phyloP scores from a whole-genome alignment of 2,797 vertebrate genomes.

The Cygnus olor region DNA sequence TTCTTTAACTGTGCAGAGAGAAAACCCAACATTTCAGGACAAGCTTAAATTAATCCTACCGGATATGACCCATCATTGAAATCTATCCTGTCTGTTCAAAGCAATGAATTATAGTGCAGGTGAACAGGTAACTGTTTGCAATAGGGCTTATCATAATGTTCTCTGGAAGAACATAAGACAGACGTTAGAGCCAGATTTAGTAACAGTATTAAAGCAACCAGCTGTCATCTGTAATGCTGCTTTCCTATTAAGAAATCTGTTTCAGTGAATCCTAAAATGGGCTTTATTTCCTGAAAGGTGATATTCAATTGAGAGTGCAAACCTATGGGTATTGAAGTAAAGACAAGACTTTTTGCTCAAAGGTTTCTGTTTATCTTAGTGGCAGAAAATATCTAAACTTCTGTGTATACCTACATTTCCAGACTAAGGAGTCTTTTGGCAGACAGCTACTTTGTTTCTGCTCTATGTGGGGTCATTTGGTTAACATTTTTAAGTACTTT shows the following conservation, averaged over 20 bases:
- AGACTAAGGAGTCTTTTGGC: background rate
- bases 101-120: background rate
- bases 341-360: background rate
- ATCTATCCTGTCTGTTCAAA: background rate
- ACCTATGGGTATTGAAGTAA: background rate
- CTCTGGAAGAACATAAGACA: background rate
- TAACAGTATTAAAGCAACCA: background rate
- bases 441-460: background rate
- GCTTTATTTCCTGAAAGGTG: background rate
- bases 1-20: background rate
- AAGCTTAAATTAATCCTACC: background rate
- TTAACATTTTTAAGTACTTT: background rate
- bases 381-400: background rate
- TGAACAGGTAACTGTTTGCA: background rate
- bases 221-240: background rate
- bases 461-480: accelerated
- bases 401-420: background rate
- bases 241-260: background rate
- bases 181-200: background rate
- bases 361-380: background rate
- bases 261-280: background rate
- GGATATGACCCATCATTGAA: background rate
- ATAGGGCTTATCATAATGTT: background rate
- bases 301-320: background rate
- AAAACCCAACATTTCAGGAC: background rate